phyloP scores from a whole-genome alignment of 2,113 vertebrate species.

The Jacana jacana region DNA sequence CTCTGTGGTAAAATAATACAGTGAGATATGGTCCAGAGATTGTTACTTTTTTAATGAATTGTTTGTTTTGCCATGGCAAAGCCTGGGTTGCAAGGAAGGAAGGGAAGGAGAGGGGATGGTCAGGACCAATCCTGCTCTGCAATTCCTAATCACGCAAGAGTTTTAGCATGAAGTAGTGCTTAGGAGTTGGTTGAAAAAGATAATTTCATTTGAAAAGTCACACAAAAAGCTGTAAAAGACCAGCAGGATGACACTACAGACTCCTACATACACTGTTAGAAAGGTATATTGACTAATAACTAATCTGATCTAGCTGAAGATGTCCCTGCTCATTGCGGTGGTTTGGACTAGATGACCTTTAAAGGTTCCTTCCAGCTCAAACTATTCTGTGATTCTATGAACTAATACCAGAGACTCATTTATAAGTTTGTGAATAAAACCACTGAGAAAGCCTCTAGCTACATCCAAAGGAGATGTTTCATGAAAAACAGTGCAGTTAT shows the following conservation, averaged over 20 bases:
- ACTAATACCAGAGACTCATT: not conserved
- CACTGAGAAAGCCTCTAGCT: not conserved
- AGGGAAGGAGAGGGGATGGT: no score
- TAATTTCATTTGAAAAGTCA: not conserved
- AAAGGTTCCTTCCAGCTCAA: not conserved
- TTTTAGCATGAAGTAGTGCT: not conserved
- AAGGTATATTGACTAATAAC: not conserved
- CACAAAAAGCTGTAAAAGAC: not conserved
- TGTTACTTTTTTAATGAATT: not conserved
- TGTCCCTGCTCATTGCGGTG: not conserved
- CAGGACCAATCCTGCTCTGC: not conserved
- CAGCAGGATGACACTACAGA: not conserved
- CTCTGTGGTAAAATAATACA: not conserved
- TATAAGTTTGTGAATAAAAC: not conserved
- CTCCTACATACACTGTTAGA: not conserved
- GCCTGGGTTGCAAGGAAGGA: not conserved
- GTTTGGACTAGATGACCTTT: not conserved
- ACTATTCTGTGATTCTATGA: not conserved
- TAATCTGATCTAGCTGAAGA: not conserved
- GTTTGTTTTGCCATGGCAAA: not conserved
- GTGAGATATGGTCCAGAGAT: not conserved
- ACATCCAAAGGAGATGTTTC: not conserved
- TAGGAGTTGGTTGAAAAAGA: not conserved
- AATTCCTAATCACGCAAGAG: not conserved
- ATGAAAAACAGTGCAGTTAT: not conserved